Evolutionary conservation across 2,888 invertebrate genomes (phyloP), one percentile per base, ranked within the genome.

Genomic region (Agriopis aurantiaria): DNA sequence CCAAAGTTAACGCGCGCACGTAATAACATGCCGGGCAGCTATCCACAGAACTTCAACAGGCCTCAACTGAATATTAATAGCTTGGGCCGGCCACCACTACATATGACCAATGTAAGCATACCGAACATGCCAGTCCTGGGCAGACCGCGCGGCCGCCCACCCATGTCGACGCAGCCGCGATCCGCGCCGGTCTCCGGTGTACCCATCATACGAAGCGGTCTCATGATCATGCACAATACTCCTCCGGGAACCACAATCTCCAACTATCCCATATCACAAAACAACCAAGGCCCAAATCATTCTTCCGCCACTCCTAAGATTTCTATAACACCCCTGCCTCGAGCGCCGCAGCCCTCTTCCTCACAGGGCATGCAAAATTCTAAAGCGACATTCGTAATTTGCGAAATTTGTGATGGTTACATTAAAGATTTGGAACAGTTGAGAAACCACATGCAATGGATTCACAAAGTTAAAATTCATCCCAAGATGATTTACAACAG

Each of bases 371-470:
- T 85, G 67, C 90, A 87, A 69, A 92, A 90, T 80, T 89, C 91
- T n/a, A 98, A 98, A 89, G 97, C 97, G 75, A 97, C 97, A 64
- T 98, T 98, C 93, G 98, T 98, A 77, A 98, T 98, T 81, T 99
- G 99, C 92, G 99, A 99, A 95, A 98, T 99, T 80, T 99, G 99
- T 93, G 99, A 99, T 90, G 99, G 99, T 58, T 99, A 99, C 87
- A 99, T 99, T 77, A 98, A 99, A 95, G 99, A 99, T 92, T 95
- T 98, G 88, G 98, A 98, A 88, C 98, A 99, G 88, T 94, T 99
- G 79, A 95, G 99, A 78, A 98, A 98, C 90, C 99, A 99, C 88
- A 99, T 99, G 98, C 98, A 98, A 88, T 99, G 98, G 98, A 98
- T 99, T 88, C 99, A 99, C 91, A 98, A 99, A 95, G 98, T 98